phyloP scores from a whole-genome alignment of 2,113 vertebrate genomes.

The Tetrax tetrax region DNA sequence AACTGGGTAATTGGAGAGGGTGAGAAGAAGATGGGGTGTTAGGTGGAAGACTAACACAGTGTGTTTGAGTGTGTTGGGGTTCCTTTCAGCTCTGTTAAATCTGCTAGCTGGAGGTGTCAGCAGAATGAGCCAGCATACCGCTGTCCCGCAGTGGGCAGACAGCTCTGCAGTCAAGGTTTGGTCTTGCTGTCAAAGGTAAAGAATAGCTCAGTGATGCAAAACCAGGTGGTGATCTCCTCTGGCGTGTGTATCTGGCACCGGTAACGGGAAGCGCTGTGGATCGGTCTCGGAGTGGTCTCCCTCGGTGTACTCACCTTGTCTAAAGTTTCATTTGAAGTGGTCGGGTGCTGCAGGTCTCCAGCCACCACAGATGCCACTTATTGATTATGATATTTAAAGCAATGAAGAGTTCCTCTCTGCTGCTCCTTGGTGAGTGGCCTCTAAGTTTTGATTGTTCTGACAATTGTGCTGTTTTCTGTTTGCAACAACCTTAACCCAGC shows the following conservation, averaged over 20 bases:
- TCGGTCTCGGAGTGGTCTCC: accelerated
- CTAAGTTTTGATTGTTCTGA: background rate
- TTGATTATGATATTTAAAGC: background rate
- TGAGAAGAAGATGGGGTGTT: background rate
- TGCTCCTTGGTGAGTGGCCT: background rate
- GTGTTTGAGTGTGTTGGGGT: background rate
- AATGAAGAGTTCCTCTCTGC: background rate
- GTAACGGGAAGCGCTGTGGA: background rate
- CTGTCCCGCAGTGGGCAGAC: background rate
- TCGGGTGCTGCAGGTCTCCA: background rate
- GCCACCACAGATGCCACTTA: accelerated
- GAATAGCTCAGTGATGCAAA: background rate
- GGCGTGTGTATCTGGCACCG: accelerated
- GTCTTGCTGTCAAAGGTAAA: background rate
- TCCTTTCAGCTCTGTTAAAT: background rate
- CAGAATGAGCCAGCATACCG: background rate
- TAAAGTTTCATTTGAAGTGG: background rate
- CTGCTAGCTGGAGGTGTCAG: background rate
- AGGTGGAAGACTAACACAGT: background rate
- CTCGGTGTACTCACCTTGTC: accelerated
- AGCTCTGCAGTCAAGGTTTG: no score
- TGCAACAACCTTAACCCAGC: background rate
- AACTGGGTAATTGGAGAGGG: background rate
- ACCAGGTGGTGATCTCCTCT: background rate
- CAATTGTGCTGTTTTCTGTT: background rate